A percentile compares a stretch with the other conserved stretches of the same genome.
Conservation (phyloP, 2,888 invertebrate species). For the Apocheima hispidaria region DNA sequence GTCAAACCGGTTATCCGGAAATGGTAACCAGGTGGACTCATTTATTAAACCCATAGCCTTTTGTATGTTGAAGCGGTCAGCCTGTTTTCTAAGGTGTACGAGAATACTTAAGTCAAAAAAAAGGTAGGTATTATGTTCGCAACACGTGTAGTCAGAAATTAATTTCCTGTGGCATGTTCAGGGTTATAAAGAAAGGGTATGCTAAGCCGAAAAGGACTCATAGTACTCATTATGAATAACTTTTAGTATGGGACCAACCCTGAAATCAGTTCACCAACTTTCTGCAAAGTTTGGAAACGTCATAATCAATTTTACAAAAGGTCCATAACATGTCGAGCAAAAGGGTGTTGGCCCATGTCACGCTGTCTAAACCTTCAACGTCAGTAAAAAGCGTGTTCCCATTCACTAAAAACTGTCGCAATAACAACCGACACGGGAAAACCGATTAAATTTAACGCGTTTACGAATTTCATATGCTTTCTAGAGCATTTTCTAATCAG, state of each 20-base stretch:
- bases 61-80: background rate
- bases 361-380: background rate
- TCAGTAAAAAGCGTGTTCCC: conserved; percentile 12
- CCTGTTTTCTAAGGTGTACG: background rate
- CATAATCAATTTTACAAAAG: background rate
- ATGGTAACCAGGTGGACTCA: conserved; percentile 1
- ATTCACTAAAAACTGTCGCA: conserved; percentile 17
- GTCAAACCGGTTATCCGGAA: conserved; percentile 6
- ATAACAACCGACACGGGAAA: conserved; percentile 7
- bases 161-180: too few species aligned
- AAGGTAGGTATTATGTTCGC: background rate
- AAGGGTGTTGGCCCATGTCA: background rate
- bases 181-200: too few species aligned
- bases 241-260: too few species aligned
- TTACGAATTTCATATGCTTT: background rate
- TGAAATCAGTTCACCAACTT: too few species aligned
- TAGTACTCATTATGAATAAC: too few species aligned
- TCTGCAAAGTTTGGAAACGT: too few species aligned
- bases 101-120: background rate
- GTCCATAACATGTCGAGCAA: background rate
- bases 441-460: background rate
- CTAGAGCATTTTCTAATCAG: background rate
- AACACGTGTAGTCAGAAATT: too few species aligned
- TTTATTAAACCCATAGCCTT: background rate
- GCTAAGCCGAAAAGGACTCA: too few species aligned